Base-by-base conservation (phyloP, 2,888 invertebrate genomes). In the Polydesmus complanatus region DNA sequence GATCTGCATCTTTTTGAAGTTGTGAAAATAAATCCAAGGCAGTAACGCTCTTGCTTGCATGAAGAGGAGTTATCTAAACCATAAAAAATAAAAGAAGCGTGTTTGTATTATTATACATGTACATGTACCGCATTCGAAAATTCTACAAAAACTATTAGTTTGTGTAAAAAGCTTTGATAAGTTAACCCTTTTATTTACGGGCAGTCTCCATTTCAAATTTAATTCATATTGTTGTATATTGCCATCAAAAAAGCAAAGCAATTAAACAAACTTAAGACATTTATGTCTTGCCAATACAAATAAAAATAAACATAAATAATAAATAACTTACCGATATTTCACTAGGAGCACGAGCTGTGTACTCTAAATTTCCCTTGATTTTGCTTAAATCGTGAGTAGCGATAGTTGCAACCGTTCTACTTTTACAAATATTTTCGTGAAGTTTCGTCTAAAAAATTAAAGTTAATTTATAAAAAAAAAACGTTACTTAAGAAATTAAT, bases 361-460 rank as follows among this genome's bases (percentile, higher is more conserved):
- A 90, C 27, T 70, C 66, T 64, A 84, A 79, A 75, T 75, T 81
- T 11, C 64, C 65, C 47, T 78, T 74, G 63, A 89, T 75, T 68
- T 82, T 81, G 50, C 74, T 77, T 64, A 86, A 73, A 71, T 90
- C 89, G 72, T 91, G 91, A 0, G 89, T 90, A 2, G 89, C 90
- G 62, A 90, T 85, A 0, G 89, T 88, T 0, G 88, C 86, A 0
- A 78, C 74, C 68, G 84, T 85, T 66, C 90, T 77, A 70, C 87
- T 88, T 59, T 85, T 83, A 71, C 90, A 90, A 11, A 87, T 75
- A 0, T 81, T 80, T 64, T 86, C 85, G 68, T 86, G 86, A 3
- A 77, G 73, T 70, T 83, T 86, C 0, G 85, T 88, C 77, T 89
- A 68, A 48, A 69, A 69, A 51, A 48, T 54, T 27, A 58, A 26